phyloP scores from a whole-genome alignment of 2,797 vertebrate genomes.

The Lutjanus campechanus region DNA sequence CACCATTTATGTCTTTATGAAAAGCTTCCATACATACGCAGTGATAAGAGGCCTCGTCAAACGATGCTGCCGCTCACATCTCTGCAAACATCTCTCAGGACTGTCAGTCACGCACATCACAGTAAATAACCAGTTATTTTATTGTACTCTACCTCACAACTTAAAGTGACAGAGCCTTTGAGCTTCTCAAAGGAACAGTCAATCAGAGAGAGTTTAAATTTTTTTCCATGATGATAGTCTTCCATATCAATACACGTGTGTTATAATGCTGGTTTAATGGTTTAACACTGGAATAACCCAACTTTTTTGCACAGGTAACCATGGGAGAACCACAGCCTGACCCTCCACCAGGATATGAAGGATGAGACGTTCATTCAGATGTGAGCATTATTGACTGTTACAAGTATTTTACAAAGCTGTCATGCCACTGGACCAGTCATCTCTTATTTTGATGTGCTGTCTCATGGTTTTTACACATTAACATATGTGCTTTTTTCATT shows the following conservation, averaged over 20 bases:
- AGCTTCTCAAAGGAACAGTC: constrained; percentile 32
- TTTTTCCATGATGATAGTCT: neutral
- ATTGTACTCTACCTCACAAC: constrained; percentile 1
- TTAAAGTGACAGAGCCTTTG: constrained; percentile 9
- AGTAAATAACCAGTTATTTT: constrained; percentile 28
- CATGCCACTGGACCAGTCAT: constrained; percentile 30
- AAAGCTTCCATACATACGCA: constrained; percentile 39
- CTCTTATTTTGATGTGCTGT: constrained; percentile 29
- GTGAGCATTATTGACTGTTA: constrained; percentile 70
- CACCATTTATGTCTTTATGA: constrained; percentile 58
- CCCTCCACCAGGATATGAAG: constrained; percentile 41
- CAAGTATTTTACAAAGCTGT: constrained; percentile 38
- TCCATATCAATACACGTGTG: neutral
- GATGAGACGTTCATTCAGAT: constrained; percentile 56
- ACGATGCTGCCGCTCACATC: constrained; percentile 37
- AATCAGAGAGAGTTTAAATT: constrained; percentile 26
- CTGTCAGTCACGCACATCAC: constrained; percentile 40
- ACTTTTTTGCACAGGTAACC: constrained; percentile 63
- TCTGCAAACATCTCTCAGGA: constrained; percentile 42
- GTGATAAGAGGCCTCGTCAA: constrained; percentile 52
- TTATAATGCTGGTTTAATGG: neutral
- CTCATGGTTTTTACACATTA: constrained; percentile 29
- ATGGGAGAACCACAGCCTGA: neutral
- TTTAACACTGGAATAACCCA: constrained; percentile 1
- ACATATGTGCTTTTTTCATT: constrained; percentile 58